Conservation (phyloP, 2,888 invertebrate species). For the Ormyrus pomaceus region DNA sequence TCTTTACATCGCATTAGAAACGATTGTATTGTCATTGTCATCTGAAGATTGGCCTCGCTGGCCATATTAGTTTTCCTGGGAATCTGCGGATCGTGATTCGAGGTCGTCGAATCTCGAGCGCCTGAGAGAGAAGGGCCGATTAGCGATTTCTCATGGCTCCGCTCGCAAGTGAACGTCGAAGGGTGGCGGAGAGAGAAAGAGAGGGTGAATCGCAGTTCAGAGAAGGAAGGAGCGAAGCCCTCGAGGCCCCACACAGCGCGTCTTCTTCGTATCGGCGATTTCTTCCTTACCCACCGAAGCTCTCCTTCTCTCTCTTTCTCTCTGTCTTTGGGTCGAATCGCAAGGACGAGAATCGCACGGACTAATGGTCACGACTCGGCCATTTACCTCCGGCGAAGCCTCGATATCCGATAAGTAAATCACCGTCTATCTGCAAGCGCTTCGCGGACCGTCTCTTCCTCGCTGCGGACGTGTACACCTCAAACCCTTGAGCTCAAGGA, state of each 20-base stretch:
- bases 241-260: conserved; percentile 64
- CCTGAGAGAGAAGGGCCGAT: neutral
- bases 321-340: conserved; percentile 49
- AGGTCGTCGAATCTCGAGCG: neutral
- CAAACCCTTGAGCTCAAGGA: conserved; percentile 24
- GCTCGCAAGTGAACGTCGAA: conserved; percentile 26
- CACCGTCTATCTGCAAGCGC: conserved; percentile 77
- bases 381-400: conserved; percentile 81
- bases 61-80: conserved; percentile 54
- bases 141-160: conserved; percentile 44
- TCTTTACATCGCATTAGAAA: neutral
- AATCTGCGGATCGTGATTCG: conserved; percentile 47
- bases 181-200: neutral
- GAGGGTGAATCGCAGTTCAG: neutral
- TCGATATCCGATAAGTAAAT: conserved; percentile 79
- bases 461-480: conserved; percentile 23
- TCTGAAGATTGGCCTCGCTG: neutral
- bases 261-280: conserved; percentile 45
- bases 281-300: conserved; percentile 43
- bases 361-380: conserved; percentile 80
- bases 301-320: conserved; percentile 30
- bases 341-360: conserved; percentile 50
- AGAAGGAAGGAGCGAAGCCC: too few species aligned
- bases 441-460: conserved; percentile 71
- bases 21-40: conserved; percentile 39